These are phyloP conservation scores for Cyrtorhinus lividipennis DNA, from an alignment of 1,140 invertebrate genomes.

Conservation along the genomic window DNA sequence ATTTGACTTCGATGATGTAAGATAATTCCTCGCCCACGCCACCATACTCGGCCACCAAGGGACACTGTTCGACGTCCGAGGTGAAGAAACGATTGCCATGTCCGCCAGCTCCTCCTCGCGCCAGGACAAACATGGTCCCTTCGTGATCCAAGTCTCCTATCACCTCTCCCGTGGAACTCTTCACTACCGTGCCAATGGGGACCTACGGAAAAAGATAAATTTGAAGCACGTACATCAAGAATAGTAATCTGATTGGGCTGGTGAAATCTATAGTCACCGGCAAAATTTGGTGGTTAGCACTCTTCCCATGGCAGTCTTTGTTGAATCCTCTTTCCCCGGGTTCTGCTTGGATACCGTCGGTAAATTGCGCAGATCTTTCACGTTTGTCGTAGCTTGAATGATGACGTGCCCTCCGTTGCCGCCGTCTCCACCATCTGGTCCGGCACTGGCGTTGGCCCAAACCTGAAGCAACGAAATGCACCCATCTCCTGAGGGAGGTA, in stretches of 20 bases:
- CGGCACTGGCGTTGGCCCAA: slow-evolving; percentile 69
- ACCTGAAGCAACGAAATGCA: slow-evolving; percentile 67
- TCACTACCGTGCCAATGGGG: slow-evolving; percentile 77
- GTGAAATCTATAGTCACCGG: no score
- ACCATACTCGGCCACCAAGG: slow-evolving; percentile 75
- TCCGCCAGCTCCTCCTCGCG: slow-evolving; percentile 86
- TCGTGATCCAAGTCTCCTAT: slow-evolving; percentile 53
- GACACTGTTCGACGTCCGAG: slow-evolving; percentile 63
- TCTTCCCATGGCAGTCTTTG: slow-evolving; percentile 75
- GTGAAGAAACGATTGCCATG: slow-evolving; percentile 89
- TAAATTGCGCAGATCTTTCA: slow-evolving; percentile 60
- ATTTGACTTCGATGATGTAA: slow-evolving; percentile 70
- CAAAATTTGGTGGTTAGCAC: slow-evolving; percentile 59
- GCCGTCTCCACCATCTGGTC: slow-evolving; percentile 93
- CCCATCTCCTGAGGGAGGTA: slow-evolving; percentile 50
- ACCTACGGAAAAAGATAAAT: slow-evolving; percentile 37
- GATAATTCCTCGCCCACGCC: slow-evolving; percentile 59
- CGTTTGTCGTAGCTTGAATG: slow-evolving; percentile 52
- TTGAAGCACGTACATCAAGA: background rate
- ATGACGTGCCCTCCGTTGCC: slow-evolving; percentile 95
- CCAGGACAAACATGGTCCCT: slow-evolving; percentile 79
- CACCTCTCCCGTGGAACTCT: slow-evolving; percentile 39
- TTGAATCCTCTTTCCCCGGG: slow-evolving; percentile 55
- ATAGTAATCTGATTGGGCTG: background rate
- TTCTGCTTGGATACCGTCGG: slow-evolving; percentile 40